phyloP scores from a whole-genome alignment of 1,140 invertebrate genomes.

The Heliconius congener region DNA sequence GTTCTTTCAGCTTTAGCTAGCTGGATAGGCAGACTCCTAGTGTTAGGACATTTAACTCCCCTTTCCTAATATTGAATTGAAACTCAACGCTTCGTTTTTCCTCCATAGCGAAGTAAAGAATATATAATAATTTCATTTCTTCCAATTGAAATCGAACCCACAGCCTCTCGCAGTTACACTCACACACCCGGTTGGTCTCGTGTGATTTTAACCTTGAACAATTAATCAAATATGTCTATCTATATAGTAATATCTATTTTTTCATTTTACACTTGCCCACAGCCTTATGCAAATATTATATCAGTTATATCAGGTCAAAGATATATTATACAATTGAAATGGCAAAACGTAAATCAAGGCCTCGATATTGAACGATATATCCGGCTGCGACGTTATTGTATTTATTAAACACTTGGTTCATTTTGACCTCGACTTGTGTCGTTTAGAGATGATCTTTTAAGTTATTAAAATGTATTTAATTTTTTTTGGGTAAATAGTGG shows the following conservation, averaged over 20 bases:
- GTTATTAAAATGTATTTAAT: neutral
- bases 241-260: neutral
- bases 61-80: too few relatives aligned
- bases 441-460: slow-evolving; percentile 19
- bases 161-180: too few relatives aligned
- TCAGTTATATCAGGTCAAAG: slow-evolving; percentile 27
- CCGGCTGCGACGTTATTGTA: slow-evolving; percentile 33
- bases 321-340: slow-evolving; percentile 31
- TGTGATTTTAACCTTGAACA: neutral
- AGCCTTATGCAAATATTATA: slow-evolving; percentile 26
- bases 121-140: too few relatives aligned
- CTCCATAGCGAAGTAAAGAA: too few relatives aligned
- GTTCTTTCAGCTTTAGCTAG: too few relatives aligned
- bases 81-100: too few relatives aligned
- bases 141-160: too few relatives aligned
- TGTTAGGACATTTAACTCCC: too few relatives aligned
- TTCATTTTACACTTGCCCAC: slow-evolving; percentile 20
- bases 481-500: neutral
- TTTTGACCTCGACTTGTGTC: neutral
- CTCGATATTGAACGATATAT: slow-evolving; percentile 38
- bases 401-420: neutral
- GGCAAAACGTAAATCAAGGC: slow-evolving; percentile 38
- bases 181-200: too few relatives aligned
- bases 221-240: neutral
- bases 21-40: too few relatives aligned